A percentile compares a stretch with the other conserved stretches of the same genome.
Conservation (phyloP, 2,888 invertebrate genomes). For the Drosophila incognita region DNA sequence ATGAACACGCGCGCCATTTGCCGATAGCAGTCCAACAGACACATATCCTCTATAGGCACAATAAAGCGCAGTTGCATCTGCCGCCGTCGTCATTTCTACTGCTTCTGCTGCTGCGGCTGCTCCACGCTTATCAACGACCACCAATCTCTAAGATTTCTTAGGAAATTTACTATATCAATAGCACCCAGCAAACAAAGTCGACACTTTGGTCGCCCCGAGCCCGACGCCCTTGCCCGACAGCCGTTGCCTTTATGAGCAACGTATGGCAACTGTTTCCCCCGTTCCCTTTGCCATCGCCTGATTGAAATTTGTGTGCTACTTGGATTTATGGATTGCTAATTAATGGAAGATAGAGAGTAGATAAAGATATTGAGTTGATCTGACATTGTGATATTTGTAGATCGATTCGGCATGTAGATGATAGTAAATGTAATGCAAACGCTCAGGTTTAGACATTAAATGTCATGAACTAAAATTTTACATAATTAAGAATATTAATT, state of each 20-base stretch:
- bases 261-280: conserved; percentile 29
- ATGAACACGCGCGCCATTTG: conserved; percentile 74
- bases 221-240: conserved; percentile 26
- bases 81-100: conserved; percentile 15
- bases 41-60: conserved; percentile 46
- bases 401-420: conserved; percentile 7
- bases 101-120: conserved; percentile 24
- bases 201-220: conserved; percentile 50
- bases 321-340: conserved; percentile 75
- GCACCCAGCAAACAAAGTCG: conserved; percentile 62
- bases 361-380: conserved; percentile 1
- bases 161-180: conserved; percentile 79
- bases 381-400: conserved; percentile 28
- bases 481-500: neutral
- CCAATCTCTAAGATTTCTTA: conserved; percentile 76
- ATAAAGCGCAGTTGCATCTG: conserved; percentile 71
- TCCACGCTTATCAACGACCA: conserved; percentile 75
- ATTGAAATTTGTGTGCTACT: conserved; percentile 77
- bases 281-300: conserved; percentile 38
- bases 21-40: conserved; percentile 44
- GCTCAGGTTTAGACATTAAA: neutral
- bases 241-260: conserved; percentile 38
- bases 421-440: neutral
- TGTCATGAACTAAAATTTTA: neutral
- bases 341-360: conserved; percentile 45